Percentiles rank a stretch among this genome's conserved stretches.
These are phyloP conservation scores for Gallinago jamesoni DNA, from an alignment of 2,113 vertebrate species.

Conservation along the genomic window DNA sequence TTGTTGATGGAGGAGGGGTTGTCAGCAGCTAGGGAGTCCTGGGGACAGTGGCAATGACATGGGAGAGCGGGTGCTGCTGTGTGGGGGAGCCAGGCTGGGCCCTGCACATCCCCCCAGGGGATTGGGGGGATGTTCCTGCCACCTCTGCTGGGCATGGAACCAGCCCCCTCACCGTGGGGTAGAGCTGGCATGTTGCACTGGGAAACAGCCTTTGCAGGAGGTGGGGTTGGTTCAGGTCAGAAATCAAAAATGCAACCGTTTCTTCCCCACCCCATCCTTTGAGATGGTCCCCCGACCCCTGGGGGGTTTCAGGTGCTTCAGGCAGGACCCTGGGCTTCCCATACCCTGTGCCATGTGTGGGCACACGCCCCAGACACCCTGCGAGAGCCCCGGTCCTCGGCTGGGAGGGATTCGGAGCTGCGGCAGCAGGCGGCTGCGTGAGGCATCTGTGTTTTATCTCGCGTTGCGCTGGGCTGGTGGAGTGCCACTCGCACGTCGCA, in stretches of 20 bases:
- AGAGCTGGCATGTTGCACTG: not conserved
- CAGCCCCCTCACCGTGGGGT: not conserved
- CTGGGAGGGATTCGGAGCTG: not conserved
- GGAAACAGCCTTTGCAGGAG: not conserved
- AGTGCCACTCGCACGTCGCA: not conserved
- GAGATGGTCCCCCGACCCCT: not conserved
- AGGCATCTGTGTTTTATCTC: slow-evolving; percentile 6
- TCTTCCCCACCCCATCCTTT: not conserved
- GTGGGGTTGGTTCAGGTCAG: not conserved
- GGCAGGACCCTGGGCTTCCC: not conserved
- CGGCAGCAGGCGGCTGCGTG: accelerated
- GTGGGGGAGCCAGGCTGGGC: not conserved
- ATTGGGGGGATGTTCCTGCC: too few relatives aligned
- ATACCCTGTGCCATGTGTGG: accelerated
- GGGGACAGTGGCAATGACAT: not conserved
- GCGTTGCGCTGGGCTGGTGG: accelerated
- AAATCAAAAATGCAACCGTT: accelerated
- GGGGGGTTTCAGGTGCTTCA: not conserved
- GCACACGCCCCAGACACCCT: not conserved
- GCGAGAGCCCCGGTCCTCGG: accelerated
- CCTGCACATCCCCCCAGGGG: too few relatives aligned
- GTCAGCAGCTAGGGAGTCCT: not conserved
- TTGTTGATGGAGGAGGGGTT: not conserved
- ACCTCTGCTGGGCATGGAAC: not conserved
- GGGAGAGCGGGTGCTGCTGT: not conserved